Evolutionary conservation across 2,113 vertebrate species (phyloP).

Genomic region (Galeopterus variegatus): DNA sequence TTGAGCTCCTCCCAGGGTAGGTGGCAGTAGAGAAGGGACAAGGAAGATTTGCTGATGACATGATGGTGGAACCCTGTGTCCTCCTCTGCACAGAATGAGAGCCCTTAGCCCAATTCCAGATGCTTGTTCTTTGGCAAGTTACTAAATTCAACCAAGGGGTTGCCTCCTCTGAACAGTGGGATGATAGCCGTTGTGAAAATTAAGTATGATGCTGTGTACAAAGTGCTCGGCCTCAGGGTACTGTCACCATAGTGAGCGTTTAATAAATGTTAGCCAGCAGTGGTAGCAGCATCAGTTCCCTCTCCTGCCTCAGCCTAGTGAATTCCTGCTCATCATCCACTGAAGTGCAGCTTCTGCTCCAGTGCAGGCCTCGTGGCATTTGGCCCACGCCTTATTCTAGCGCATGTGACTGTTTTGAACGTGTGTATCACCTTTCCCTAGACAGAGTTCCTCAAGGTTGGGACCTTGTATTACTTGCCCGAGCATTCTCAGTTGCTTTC

Average conservation of each 20-base stretch:
- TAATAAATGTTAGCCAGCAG: not conserved
- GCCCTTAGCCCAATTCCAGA: not conserved
- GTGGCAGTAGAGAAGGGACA: not conserved
- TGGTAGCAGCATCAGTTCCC: too few relatives aligned
- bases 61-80: too few relatives aligned
- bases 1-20: not conserved
- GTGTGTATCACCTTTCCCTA: not conserved
- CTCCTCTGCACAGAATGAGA: not conserved
- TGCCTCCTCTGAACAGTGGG: not conserved
- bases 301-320: not conserved
- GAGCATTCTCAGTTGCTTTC: not conserved
- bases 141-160: not conserved
- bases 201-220: not conserved
- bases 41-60: not conserved
- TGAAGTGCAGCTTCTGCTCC: not conserved
- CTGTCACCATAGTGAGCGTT: not conserved
- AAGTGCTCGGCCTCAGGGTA: not conserved
- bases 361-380: accelerated
- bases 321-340: not conserved
- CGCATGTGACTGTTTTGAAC: not conserved
- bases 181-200: not conserved
- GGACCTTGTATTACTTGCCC: too few relatives aligned
- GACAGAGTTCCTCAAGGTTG: not conserved
- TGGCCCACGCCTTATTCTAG: not conserved
- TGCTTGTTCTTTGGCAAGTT: not conserved